Evolutionary conservation across 2,113 vertebrate genomes (phyloP), one percentile per base, ranked within the genome.

Genomic region (Suricata suricatta): DNA sequence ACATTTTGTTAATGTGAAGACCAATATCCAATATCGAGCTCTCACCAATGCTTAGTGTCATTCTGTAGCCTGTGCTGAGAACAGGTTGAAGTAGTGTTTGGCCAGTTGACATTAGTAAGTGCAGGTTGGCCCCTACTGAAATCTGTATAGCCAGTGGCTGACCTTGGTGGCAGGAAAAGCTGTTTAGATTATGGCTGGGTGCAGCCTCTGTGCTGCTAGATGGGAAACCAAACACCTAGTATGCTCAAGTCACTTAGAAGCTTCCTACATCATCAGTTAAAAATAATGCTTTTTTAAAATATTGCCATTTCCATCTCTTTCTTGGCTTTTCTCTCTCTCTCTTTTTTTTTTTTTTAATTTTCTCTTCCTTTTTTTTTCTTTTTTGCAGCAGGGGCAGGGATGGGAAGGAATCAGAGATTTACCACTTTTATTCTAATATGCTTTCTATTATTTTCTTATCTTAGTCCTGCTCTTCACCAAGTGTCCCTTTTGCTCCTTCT

Each of bases 61-160:
- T 41, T 68, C 15, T 12, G 19, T 25, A 69, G 19, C 7, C 25
- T 35, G 8, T 8, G 21, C 0, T 60, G 23, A 63, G 85, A 29
- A 41, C 25, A 50, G 31, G 5, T 25, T 63, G 15, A 57, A 19
- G 12, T 17, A 63, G 8, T 1, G 21, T 3, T 66, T 17, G 10
- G 1, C 1, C 4, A 1, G 4, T 27, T 25, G 7, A 50, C 2
- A 19, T 33, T n/a, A 52, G 2, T 47, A 15, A 12, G 16, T 41
- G 29, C 14, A 8, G 3, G 7, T 1, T 38, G 19, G 41, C 1
- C 6, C 11, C 3, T 44, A 2, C 1, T 31, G 14, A 35, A 38
- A 16, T 50, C 6, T 15, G 0, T 17, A 54, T 0, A 23, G 6
- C 41, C 35, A 50, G 31, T 44, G 76, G 17, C 6, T 6, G 17